Conservation (phyloP, 2,888 invertebrate species). For the Nasonovia ribisnigri region DNA sequence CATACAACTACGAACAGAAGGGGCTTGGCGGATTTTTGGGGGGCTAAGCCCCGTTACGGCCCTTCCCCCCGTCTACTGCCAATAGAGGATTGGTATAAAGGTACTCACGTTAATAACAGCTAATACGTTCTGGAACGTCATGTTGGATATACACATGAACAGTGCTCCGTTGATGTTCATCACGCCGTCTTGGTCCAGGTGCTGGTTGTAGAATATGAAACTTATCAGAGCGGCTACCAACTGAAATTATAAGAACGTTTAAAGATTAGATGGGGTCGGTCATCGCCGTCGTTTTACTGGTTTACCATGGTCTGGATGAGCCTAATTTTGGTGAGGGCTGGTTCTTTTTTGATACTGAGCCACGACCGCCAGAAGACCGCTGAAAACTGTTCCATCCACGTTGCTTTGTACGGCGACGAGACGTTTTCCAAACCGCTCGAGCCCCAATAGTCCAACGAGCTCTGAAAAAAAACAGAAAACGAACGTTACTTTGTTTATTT, state of each 20-base stretch:
- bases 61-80: too few relatives aligned
- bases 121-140: constrained; percentile 96
- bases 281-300: not conserved
- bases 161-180: constrained; percentile 95
- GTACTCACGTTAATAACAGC: constrained; percentile 90
- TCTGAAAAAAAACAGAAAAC: not conserved
- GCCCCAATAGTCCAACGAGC: not conserved
- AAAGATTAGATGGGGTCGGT: not conserved
- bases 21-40: too few relatives aligned
- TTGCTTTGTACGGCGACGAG: constrained; percentile 81
- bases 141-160: constrained; percentile 90
- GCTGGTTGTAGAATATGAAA: constrained; percentile 87
- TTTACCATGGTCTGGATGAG: constrained; percentile 87
- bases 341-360: constrained; percentile 90
- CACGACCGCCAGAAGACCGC: constrained; percentile 93
- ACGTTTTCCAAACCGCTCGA: constrained; percentile 66
- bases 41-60: too few relatives aligned
- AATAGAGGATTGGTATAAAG: not conserved
- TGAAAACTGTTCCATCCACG: constrained; percentile 89
- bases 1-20: too few relatives aligned
- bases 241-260: constrained; percentile 72
- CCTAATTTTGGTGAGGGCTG: constrained; percentile 89
- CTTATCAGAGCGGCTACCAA: constrained; percentile 90
- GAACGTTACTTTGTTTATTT: not conserved
- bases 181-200: constrained; percentile 86